Evolutionary conservation across 2,888 invertebrate genomes (phyloP).

Genomic region (Ellobium chinense): DNA sequence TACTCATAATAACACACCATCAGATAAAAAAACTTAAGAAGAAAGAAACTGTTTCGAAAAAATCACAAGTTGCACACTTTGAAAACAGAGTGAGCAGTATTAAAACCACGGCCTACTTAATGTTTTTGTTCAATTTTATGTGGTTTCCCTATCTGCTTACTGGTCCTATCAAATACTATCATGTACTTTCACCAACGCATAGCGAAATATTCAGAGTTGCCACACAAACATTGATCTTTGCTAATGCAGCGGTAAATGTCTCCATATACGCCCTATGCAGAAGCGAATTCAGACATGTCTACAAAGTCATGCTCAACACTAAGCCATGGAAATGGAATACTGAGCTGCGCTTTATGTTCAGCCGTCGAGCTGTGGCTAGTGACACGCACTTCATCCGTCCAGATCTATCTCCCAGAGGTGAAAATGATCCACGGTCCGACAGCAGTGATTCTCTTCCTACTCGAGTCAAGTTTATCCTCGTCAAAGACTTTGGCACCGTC

Average conservation of each 20-base stretch:
- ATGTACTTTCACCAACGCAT: background rate
- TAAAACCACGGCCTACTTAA: background rate
- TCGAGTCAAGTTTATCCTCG: no score
- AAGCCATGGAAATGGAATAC: background rate
- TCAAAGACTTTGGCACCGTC: no score
- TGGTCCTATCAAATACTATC: background rate
- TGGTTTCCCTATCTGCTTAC: constrained; percentile 13
- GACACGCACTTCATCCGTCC: no score
- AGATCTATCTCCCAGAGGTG: no score
- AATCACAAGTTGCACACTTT: background rate
- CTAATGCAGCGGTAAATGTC: background rate
- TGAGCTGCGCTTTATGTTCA: background rate
- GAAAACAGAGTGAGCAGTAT: background rate
- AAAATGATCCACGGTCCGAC: no score
- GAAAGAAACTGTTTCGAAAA: background rate
- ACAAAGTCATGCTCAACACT: background rate
- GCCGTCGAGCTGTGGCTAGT: no score
- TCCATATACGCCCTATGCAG: background rate
- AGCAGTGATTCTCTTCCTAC: no score
- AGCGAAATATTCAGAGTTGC: background rate
- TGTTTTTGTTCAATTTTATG: background rate
- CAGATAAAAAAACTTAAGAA: background rate
- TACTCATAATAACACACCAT: background rate
- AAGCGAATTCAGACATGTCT: background rate
- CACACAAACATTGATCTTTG: background rate